Base-by-base conservation (phyloP, 1,140 invertebrate species). In the Drosophila sp. region DNA sequence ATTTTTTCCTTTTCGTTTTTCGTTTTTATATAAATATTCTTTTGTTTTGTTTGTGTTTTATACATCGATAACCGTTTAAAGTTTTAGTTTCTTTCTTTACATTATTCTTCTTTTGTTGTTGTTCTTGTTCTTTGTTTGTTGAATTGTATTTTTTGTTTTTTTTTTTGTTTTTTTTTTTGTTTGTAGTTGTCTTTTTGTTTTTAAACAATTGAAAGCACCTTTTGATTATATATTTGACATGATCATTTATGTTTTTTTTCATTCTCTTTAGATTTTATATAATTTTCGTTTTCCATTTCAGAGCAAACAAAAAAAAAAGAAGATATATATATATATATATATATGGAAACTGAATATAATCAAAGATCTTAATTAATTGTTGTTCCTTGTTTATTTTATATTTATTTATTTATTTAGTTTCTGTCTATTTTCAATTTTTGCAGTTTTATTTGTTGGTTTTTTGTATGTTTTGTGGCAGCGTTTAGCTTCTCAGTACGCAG, bases 191-290 rank as follows among this genome's bases (percentile, higher is more conserved):
- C 72, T 79, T 90, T 90, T 76, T 83, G 89, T 84, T 86, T 90
- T 90, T 80, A 90, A 90, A 83, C 84, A 90, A 83, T 90, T 90
- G 79, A 90, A 90, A 90, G 87, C 89, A 90, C 89, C 89, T 90
- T 90, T 84, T 82, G 87, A 90, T 90, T 90, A 84, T 90, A 84
- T 90, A 87, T 89, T 87, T 80, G 84, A 89, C 80, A 89, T 87
- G 64, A 60, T 78, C 67, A 79, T 74, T 89, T 85, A 54, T 62
- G 69, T 73, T 73, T 62, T 58, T 62, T 64, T 70, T 55, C 35
- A 7, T 25, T 50, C 7, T 50, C 44, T 50, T 50, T 63, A 44
- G 61, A 50, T 63, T 63, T 25, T 10, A 72, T 55, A 62, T 50
- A 74, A 74, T 25, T 11, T 33, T 73, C 57, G 44, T 68, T 41